phyloP scores from a whole-genome alignment of 2,113 vertebrate genomes.

The Megatriorchis doriae region DNA sequence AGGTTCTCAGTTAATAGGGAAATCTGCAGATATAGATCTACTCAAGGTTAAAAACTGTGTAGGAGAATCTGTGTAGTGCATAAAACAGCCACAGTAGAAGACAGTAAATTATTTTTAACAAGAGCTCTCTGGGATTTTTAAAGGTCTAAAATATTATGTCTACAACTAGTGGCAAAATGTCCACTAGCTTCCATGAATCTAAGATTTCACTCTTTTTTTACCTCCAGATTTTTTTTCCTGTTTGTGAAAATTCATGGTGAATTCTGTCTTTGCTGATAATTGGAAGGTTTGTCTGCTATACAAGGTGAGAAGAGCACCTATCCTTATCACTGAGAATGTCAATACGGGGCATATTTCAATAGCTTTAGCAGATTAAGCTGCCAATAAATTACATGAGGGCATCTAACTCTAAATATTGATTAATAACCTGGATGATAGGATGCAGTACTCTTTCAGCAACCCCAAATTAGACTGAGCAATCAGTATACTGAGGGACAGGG shows the following conservation, averaged over 20 bases:
- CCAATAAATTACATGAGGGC: background rate
- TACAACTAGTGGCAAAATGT: background rate
- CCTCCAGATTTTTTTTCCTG: background rate
- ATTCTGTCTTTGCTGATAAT: background rate
- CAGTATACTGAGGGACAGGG: background rate
- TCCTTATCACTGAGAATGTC: background rate
- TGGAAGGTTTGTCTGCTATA: background rate
- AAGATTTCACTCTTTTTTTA: background rate
- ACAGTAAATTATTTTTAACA: background rate
- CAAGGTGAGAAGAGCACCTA: background rate
- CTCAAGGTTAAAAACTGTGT: background rate
- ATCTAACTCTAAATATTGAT: background rate
- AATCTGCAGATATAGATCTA: background rate
- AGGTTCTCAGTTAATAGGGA: background rate
- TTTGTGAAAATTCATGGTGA: background rate
- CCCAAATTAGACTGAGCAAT: background rate
- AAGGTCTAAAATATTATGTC: background rate
- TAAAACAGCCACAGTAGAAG: background rate
- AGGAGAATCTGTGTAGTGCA: background rate
- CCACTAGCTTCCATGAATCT: background rate
- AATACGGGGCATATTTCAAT: background rate
- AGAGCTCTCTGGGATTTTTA: background rate
- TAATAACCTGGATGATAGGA: background rate
- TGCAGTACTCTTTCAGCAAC: background rate
- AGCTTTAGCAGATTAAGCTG: background rate